Percentiles rank a stretch among this genome's conserved stretches.
Evolutionary conservation across 2,797 vertebrate species (phyloP).

Genomic region (Coracias cyanogaster): DNA sequence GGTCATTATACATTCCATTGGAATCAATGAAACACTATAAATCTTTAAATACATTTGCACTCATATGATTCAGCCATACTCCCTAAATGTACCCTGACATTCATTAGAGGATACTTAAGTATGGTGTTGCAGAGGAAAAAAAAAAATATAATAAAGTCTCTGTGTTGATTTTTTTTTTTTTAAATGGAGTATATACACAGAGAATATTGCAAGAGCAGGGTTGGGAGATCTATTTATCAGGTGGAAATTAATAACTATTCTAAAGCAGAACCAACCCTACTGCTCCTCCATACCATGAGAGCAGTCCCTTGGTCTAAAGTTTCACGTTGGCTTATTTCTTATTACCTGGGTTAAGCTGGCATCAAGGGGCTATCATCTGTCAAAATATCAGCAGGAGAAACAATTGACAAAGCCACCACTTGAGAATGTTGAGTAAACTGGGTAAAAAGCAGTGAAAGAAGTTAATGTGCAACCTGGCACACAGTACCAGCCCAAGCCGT

Average conservation of each 20-base stretch:
- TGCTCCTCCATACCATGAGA: conserved; percentile 50
- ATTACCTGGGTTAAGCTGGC: conserved; percentile 74
- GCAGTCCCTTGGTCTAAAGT: conserved; percentile 69
- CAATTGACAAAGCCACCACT: conserved; percentile 86
- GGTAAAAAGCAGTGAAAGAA: conserved; percentile 81
- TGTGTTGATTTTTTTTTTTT: not conserved
- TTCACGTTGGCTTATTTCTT: conserved; percentile 78
- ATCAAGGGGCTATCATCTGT: conserved; percentile 81
- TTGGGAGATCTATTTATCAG: conserved; percentile 1
- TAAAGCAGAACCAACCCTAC: not conserved
- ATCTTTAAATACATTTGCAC: not conserved
- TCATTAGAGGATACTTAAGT: conserved; percentile 17
- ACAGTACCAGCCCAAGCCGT: conserved; percentile 80
- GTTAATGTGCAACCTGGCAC: conserved; percentile 85
- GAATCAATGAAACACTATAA: conserved; percentile 41
- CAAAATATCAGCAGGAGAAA: conserved; percentile 81
- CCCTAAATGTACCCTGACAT: not conserved
- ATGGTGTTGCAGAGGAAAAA: not conserved
- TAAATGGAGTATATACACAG: not conserved
- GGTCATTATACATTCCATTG: conserved; percentile 27
- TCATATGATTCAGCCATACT: not conserved
- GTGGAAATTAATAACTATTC: conserved; percentile 57
- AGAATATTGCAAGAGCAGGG: not conserved
- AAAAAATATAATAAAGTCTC: not conserved
- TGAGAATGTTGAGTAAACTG: conserved; percentile 81